Base-by-base conservation (phyloP, 1,140 invertebrate genomes). In the Ceratina calcarata region DNA sequence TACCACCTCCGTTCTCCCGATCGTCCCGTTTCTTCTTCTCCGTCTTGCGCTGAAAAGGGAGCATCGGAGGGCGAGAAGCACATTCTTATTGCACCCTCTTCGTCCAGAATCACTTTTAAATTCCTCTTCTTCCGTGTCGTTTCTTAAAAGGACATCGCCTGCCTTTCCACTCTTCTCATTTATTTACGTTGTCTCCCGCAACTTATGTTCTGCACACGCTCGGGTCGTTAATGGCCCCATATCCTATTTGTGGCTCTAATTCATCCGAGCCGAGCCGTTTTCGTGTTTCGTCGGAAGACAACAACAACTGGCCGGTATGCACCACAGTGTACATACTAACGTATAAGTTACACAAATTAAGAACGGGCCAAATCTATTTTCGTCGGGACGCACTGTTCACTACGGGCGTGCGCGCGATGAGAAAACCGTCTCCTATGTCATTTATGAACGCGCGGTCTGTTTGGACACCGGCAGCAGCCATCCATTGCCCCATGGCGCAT, bases 361-460 rank as follows among this genome's bases (percentile, higher is more conserved):
- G 60, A 22, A 20, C 58, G 6, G 16, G n/a, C 51, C 45, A 15
- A 51, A 12, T 32, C 27, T 78, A 78, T 78, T 78, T 61, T 64
- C 16, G 27, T 6, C 49, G 2, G 16, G 27, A 22, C 24, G 13
- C 58, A 55, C 22, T 45, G 67, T 71, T 57, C 58, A n/a, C 57
- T 22, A 18, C 6, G 18, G 22, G 45, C 65, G 12, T 15, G 3
- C 66, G 24, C 15, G 67, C 7, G 27, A 55, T 13, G 15, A 12
- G n/a, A 37, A 57, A 6, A 53, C 20, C 57, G 51, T 71, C 67
- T 64, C 51, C 45, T 12, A 51, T 57, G 70, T 66, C 78, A 66
- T 80, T 80, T 80, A 75, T 22, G 71, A 75, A 45, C 37, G 20
- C 57, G 68, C 57, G 53, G 51, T 55, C 62, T 45, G 78, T 51